A percentile compares a stretch with the other conserved stretches of the same genome.
These are phyloP conservation scores for Microtus richardsoni DNA, from an alignment of 2,113 vertebrate genomes.

Conservation along the genomic window DNA sequence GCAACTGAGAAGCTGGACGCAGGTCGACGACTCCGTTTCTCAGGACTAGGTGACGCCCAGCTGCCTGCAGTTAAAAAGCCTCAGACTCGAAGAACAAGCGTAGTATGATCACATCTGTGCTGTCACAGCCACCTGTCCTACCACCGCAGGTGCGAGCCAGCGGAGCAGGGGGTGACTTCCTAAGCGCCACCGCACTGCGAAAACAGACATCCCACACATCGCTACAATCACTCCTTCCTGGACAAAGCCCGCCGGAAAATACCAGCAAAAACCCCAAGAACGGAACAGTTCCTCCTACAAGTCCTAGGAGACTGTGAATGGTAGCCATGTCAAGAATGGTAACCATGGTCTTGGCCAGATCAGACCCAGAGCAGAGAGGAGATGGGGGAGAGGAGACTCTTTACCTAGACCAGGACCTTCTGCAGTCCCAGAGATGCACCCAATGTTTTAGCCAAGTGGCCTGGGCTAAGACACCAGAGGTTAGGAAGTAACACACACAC, in stretches of 20 bases:
- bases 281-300: conserved; percentile 39
- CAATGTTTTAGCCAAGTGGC: not conserved
- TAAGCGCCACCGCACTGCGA: not conserved
- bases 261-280: conserved; percentile 54
- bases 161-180: not conserved
- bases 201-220: conserved; percentile 54
- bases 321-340: not conserved
- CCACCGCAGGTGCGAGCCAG: not conserved
- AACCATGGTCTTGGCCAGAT: not conserved
- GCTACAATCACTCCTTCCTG: conserved; percentile 46
- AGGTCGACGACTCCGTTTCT: conserved; percentile 6
- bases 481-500: conserved; percentile 34
- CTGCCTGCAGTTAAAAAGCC: conserved; percentile 57
- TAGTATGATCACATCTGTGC: conserved; percentile 28
- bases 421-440: conserved; percentile 17
- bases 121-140: conserved; percentile 1
- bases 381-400: not conserved
- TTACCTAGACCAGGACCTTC: conserved; percentile 16
- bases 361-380: conserved; percentile 6
- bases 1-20: not conserved
- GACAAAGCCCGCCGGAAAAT: conserved; percentile 53
- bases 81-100: conserved; percentile 45
- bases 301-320: not conserved
- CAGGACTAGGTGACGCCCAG: not conserved
- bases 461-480: conserved; percentile 5